These are phyloP conservation scores for Philereme transversata DNA, from an alignment of 2,888 invertebrate genomes.

Conservation along the genomic window DNA sequence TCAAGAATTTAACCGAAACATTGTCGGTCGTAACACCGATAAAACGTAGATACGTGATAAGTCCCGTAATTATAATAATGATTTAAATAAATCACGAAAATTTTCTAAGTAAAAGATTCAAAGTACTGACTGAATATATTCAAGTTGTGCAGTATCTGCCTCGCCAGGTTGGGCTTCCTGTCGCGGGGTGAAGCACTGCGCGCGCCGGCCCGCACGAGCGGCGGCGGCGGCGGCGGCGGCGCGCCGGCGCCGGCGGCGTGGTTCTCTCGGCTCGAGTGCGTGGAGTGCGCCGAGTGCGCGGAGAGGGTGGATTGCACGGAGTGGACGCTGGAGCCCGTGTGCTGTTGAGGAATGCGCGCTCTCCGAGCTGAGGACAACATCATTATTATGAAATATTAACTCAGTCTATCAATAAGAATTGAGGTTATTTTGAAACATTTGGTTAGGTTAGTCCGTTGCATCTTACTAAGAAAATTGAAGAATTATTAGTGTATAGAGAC, in stretches of 20 bases:
- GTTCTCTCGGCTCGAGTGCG: conserved; percentile 40
- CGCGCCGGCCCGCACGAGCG: conserved; percentile 42
- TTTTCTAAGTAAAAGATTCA: not conserved
- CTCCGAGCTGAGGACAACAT: conserved; percentile 48
- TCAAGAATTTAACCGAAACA: too few species aligned
- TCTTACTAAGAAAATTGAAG: too few species aligned
- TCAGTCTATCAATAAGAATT: too few species aligned
- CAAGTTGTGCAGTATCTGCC: conserved; percentile 91
- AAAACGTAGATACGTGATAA: too few species aligned
- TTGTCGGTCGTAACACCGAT: too few species aligned
- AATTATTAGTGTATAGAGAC: too few species aligned
- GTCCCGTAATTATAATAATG: too few species aligned
- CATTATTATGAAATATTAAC: too few species aligned
- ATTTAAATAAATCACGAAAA: too few species aligned
- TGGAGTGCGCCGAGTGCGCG: conserved; percentile 43
- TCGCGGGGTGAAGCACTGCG: conserved; percentile 66
- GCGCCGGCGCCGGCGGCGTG: conserved; percentile 13
- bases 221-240: conserved; percentile 10
- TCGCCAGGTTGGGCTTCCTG: conserved; percentile 83
- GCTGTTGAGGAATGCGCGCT: conserved; percentile 72
- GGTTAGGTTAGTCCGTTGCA: too few species aligned
- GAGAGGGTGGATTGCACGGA: conserved; percentile 61
- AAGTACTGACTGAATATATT: conserved; percentile 88
- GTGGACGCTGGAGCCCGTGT: conserved; percentile 75
- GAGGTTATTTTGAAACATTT: too few species aligned